Base-by-base conservation (phyloP, 2,888 invertebrate species). In the Hybos culiciformis region DNA sequence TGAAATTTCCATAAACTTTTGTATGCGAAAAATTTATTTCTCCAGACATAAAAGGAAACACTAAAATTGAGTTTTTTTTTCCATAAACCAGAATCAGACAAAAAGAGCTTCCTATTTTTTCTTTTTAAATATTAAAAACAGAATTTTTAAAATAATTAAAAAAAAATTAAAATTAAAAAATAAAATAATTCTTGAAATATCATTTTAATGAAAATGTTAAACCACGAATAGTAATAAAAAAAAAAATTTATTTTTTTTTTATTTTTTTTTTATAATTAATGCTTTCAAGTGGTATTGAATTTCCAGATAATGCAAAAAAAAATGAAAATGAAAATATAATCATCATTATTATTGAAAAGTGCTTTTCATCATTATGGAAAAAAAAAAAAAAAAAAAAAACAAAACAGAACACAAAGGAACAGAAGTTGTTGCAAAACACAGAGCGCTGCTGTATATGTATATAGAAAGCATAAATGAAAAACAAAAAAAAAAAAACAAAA, bases 381-480 rank as follows among this genome's bases (percentile, higher is more conserved):
- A 17, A 5, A 15, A 9, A 14, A 19, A 42, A 31, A 23, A 41
- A 15, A 5, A 36, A 36, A 34, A 24, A 37, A n/a, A n/a, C n/a
- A n/a, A 41, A 32, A 36, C 31, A 33, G 32, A 39, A 38, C 32
- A 38, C 26, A 44, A 41, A 29, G 37, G 42, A 36, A 29, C 20
- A 20, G 38, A 9, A 8, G 31, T 21, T 33, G 11, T 37, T 45
- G 11, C 20, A 39, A 42, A 20, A 40, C 39, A 48, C 39, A 44
- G 17, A 40, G 5, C 3, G 37, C 24, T 19, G 24, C 20, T 2
- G 6, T 26, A 15, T 29, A 31, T 7, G 40, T 41, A 21, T n/a
- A n/a, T n/a, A n/a, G n/a, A n/a, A 11, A 34, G 17, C 14, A 33
- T n/a, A 31, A 17, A 23, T 12, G 21, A 17, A 23, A 33, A 9